phyloP scores from a whole-genome alignment of 2,113 vertebrate species.

The Dasyprocta punctata region DNA sequence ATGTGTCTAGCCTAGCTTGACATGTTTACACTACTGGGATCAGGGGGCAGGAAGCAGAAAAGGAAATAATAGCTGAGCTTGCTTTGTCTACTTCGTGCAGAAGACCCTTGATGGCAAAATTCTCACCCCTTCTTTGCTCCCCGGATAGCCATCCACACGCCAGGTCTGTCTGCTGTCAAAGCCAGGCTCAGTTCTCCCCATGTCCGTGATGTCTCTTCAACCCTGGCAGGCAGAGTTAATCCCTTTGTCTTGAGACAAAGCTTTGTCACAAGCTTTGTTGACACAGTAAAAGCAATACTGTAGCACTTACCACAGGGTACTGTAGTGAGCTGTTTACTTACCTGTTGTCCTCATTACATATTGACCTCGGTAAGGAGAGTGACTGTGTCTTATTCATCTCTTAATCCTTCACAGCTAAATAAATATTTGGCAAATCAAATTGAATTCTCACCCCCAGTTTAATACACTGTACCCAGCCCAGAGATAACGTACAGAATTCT shows the following conservation, averaged over 20 bases:
- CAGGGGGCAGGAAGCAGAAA: not conserved
- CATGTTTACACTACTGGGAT: not conserved
- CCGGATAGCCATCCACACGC: not conserved
- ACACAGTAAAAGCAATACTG: slow-evolving; percentile 35
- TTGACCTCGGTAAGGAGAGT: slow-evolving; percentile 41
- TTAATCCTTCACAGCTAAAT: slow-evolving; percentile 60
- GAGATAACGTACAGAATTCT: not conserved
- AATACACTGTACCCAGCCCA: not conserved
- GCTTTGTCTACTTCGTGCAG: not conserved
- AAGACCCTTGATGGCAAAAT: not conserved
- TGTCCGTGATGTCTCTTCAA: not conserved
- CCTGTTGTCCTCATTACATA: not conserved
- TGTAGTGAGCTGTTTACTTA: slow-evolving; percentile 53
- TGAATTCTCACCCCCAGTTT: not conserved
- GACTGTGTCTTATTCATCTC: slow-evolving; percentile 60
- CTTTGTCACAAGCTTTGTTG: slow-evolving; percentile 61
- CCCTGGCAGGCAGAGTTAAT: slow-evolving; percentile 45
- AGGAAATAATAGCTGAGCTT: not conserved
- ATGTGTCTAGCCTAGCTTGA: not conserved
- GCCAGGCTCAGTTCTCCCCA: not conserved
- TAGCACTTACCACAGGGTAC: not conserved
- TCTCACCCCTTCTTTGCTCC: not conserved
- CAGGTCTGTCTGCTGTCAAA: not conserved
- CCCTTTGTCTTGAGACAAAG: slow-evolving; percentile 53
- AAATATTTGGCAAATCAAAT: slow-evolving; percentile 67